phyloP scores from a whole-genome alignment of 2,797 vertebrate genomes.

The Squalus acanthias region DNA sequence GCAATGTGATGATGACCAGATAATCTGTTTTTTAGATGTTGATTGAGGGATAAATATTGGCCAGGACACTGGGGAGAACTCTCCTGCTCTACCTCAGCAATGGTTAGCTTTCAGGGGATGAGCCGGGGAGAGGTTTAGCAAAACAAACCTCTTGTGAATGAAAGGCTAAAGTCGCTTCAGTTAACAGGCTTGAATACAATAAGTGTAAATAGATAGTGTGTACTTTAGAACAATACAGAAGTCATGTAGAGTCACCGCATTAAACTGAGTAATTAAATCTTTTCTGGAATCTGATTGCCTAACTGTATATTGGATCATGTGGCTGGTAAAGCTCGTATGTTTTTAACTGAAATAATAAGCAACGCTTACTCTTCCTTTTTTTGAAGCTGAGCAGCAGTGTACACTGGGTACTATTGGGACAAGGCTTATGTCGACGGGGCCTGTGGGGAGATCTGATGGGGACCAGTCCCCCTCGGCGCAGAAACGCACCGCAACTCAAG shows the following conservation, averaged over 20 bases:
- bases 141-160: background rate
- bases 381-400: conserved; percentile 35
- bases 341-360: background rate
- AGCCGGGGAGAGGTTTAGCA: background rate
- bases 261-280: conserved; percentile 6
- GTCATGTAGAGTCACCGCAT: background rate
- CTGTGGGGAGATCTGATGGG: conserved; percentile 83
- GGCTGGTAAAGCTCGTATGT: background rate
- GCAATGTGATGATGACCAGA: too few relatives aligned
- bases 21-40: too few relatives aligned
- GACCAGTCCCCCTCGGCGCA: conserved; percentile 75
- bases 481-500: conserved; percentile 76
- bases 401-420: conserved; percentile 50
- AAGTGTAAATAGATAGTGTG: background rate
- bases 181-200: background rate
- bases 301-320: background rate
- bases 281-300: background rate
- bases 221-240: background rate
- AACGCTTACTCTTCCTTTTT: background rate
- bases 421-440: conserved; percentile 65
- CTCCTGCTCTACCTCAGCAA: background rate
- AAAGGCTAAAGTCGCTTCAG: background rate
- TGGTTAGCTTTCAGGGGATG: background rate
- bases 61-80: too few relatives aligned
- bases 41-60: too few relatives aligned